Conservation (phyloP, 2,797 vertebrate species). For the Centroberyx gerrardi region DNA sequence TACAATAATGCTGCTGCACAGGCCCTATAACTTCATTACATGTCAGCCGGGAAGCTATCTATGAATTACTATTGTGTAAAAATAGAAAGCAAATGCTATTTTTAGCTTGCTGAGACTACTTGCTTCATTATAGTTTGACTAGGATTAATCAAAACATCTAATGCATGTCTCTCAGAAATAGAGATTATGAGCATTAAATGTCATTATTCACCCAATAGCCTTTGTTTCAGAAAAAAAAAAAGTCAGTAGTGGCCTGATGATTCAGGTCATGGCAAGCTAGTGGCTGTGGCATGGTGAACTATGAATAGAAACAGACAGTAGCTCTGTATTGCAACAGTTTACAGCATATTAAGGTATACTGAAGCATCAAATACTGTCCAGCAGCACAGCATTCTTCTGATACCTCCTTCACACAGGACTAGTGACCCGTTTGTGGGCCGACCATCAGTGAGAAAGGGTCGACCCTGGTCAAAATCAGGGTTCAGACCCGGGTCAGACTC, state of each 20-base stretch:
- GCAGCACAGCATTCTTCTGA: neutral
- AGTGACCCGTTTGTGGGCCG: too few species aligned
- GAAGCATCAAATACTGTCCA: neutral
- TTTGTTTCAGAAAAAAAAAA: neutral
- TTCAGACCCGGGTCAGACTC: neutral
- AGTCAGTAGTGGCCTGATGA: neutral
- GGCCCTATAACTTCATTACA: conserved; percentile 67
- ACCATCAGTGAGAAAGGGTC: too few species aligned
- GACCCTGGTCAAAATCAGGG: neutral
- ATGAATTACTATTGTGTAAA: conserved; percentile 49
- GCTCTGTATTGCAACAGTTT: conserved; percentile 13
- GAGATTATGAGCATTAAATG: neutral
- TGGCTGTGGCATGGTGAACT: neutral
- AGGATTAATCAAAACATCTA: conserved; percentile 26
- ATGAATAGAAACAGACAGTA: neutral
- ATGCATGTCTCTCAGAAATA: conserved; percentile 19
- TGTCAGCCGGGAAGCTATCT: conserved; percentile 49
- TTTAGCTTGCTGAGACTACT: conserved; percentile 24
- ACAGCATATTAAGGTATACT: conserved; percentile 5
- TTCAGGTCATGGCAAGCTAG: conserved; percentile 28
- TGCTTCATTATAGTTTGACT: conserved; percentile 18
- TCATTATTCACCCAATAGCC: neutral
- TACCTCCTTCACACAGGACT: neutral
- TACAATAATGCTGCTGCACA: conserved; percentile 54
- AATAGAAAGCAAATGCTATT: conserved; percentile 30